Evolutionary conservation across 2,113 vertebrate species (phyloP).

Genomic region (Ophiodon elongatus): DNA sequence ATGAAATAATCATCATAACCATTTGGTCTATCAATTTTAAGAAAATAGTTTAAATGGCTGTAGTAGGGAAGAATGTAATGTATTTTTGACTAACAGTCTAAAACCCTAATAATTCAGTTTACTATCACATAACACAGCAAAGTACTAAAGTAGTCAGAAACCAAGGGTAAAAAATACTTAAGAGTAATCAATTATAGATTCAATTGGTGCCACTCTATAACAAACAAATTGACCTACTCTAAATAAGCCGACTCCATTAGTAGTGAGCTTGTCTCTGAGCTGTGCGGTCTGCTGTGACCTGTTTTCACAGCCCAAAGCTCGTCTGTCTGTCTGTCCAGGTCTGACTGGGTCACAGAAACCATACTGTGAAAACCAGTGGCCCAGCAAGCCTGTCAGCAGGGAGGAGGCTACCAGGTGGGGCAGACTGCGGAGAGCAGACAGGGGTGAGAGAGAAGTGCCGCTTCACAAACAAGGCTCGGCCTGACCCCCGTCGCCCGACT

Average conservation of each 20-base stretch:
- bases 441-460: constrained; percentile 46
- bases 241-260: neutral
- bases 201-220: neutral
- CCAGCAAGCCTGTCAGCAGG: constrained; percentile 56
- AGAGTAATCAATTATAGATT: neutral
- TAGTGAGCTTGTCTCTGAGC: neutral
- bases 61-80: neutral
- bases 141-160: neutral
- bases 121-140: neutral
- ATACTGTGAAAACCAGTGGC: constrained; percentile 54
- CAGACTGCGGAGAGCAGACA: constrained; percentile 34
- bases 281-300: neutral
- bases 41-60: neutral
- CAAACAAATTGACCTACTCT: neutral
- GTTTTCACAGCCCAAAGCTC: constrained; percentile 2
- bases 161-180: neutral
- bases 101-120: neutral
- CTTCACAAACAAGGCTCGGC: constrained; percentile 52
- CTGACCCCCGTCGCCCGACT: constrained; percentile 55
- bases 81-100: neutral
- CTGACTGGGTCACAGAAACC: constrained; percentile 58
- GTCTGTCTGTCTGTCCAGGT: constrained; percentile 27
- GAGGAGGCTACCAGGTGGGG: constrained; percentile 55
- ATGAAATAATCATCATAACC: neutral
- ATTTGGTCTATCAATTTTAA: neutral